Conservation (phyloP, 2,113 vertebrate genomes). For the Plectropomus leopardus region DNA sequence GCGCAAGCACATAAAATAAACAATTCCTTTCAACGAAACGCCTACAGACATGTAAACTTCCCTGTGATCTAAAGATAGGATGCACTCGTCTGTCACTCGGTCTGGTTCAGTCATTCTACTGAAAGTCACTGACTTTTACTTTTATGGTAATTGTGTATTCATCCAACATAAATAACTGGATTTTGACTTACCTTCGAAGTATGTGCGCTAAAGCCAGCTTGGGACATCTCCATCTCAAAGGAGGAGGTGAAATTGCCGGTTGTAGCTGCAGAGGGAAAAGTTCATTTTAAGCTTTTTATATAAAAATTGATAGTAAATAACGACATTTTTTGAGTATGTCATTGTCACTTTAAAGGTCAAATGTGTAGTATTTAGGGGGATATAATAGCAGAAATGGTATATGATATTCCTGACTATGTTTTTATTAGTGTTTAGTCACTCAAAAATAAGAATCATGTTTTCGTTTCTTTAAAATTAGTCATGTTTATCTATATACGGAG, state of each 20-base stretch:
- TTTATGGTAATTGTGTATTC: neutral
- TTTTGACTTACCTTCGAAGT: conserved; percentile 89
- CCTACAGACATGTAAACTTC: neutral
- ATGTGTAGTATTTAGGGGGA: no score
- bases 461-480: no score
- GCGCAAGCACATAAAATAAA: neutral
- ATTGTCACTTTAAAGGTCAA: neutral
- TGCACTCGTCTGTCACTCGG: neutral
- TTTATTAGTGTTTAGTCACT: no score
- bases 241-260: conserved; percentile 90
- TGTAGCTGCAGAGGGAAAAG: conserved; percentile 86
- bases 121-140: neutral
- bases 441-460: no score
- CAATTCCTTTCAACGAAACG: neutral
- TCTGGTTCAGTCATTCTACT: neutral
- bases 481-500: no score
- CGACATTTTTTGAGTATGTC: neutral
- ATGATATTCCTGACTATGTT: no score
- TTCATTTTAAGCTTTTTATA: neutral
- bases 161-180: neutral
- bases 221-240: conserved; percentile 98
- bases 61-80: neutral
- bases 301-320: neutral
- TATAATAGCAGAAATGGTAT: no score
- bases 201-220: conserved; percentile 96